Percentiles rank a stretch among this genome's conserved stretches.
These are phyloP conservation scores for Catagonus wagneri DNA, from an alignment of 2,113 vertebrate genomes.

Conservation along the genomic window DNA sequence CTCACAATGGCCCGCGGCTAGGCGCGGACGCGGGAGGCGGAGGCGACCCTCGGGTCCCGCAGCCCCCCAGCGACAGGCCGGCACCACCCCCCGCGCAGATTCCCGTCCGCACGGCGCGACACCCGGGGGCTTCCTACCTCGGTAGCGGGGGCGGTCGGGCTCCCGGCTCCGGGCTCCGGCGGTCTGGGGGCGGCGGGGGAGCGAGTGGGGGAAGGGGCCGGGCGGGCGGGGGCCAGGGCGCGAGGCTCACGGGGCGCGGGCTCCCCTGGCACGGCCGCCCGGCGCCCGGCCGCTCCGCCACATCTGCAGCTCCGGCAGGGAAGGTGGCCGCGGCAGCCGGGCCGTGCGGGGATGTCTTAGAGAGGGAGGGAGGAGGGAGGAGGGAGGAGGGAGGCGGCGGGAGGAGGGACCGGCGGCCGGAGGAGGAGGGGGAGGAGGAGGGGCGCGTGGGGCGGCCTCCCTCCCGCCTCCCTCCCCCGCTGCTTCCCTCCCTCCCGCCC, in stretches of 20 bases:
- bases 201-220: slow-evolving; percentile 55
- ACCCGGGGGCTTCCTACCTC: slow-evolving; percentile 74
- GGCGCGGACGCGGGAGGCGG: slow-evolving; percentile 64
- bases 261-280: slow-evolving; percentile 75
- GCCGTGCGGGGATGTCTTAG: slow-evolving; percentile 77
- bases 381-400: slow-evolving; percentile 61
- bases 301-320: slow-evolving; percentile 83
- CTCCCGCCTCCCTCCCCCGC: slow-evolving; percentile 15
- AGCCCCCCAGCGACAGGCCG: background rate
- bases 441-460: slow-evolving; percentile 75
- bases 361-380: slow-evolving; percentile 71
- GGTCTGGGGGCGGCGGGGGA: slow-evolving; percentile 57
- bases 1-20: slow-evolving; percentile 81
- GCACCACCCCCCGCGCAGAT: background rate
- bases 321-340: slow-evolving; percentile 77
- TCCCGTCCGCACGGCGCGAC: background rate
- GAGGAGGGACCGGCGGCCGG: slow-evolving; percentile 69
- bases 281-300: slow-evolving; percentile 84
- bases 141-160: slow-evolving; percentile 43
- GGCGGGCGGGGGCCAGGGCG: slow-evolving; percentile 74
- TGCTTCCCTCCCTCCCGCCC: slow-evolving; percentile 66
- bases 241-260: slow-evolving; percentile 73
- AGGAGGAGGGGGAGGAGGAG: slow-evolving; percentile 76
- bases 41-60: slow-evolving; percentile 61
- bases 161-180: slow-evolving; percentile 72